Percentiles rank a stretch among this genome's conserved stretches.
Evolutionary conservation across 2,888 invertebrate genomes (phyloP).

Genomic region (Neria commutata): DNA sequence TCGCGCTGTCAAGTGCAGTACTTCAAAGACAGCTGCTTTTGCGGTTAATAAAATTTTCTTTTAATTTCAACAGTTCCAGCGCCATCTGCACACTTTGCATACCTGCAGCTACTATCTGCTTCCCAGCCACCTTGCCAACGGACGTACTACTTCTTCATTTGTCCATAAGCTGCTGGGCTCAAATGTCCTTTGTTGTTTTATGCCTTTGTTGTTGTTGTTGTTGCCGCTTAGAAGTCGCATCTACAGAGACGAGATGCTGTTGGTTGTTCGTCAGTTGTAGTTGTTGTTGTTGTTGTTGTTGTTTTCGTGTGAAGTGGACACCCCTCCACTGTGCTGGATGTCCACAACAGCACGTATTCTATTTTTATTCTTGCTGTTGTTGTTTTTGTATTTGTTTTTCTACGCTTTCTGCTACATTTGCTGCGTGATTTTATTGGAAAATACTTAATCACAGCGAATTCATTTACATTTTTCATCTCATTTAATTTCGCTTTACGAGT

Average conservation of each 20-base stretch:
- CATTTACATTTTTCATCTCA: slow-evolving; percentile 34
- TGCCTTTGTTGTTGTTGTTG: not conserved
- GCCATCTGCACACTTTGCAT: too few species aligned
- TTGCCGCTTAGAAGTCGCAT: not conserved
- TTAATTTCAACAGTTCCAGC: too few species aligned
- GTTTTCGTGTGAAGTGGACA: too few species aligned
- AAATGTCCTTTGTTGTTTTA: too few species aligned
- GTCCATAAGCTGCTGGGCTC: too few species aligned
- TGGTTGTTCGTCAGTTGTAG: not conserved
- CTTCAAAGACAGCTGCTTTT: too few species aligned
- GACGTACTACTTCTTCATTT: too few species aligned
- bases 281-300: not conserved
- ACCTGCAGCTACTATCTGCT: too few species aligned
- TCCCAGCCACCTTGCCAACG: too few species aligned
- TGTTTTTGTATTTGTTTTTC: not conserved
- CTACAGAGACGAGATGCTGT: not conserved
- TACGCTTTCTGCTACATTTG: not conserved
- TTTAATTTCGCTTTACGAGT: slow-evolving; percentile 31
- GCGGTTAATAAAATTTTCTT: too few species aligned
- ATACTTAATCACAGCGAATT: slow-evolving; percentile 36
- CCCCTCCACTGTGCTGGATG: too few species aligned
- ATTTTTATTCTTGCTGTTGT: slow-evolving; percentile 1
- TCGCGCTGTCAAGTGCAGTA: too few species aligned
- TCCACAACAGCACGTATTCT: not conserved
- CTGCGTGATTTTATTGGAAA: slow-evolving; percentile 33